Evolutionary conservation across 2,888 invertebrate species (phyloP).

Genomic region (Zootermopsis nevadensis): DNA sequence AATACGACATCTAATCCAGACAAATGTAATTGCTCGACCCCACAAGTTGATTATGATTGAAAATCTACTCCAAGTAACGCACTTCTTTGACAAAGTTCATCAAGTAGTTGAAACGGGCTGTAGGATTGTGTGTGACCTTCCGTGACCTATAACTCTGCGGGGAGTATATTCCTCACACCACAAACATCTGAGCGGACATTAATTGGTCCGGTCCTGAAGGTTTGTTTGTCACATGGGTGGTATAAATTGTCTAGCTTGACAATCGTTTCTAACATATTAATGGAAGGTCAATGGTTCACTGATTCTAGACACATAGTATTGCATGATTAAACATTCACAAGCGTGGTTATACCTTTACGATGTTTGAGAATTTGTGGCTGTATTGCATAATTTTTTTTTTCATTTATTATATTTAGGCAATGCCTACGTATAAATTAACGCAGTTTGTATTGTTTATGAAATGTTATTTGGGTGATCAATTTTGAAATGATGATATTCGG

Average conservation of each 20-base stretch:
- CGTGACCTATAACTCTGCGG: neutral
- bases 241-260: slow-evolving; percentile 17
- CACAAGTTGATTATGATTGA: slow-evolving; percentile 34
- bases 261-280: neutral
- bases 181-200: slow-evolving; percentile 30
- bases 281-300: neutral
- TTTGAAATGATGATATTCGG: too few relatives aligned
- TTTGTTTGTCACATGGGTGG: slow-evolving; percentile 35
- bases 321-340: neutral
- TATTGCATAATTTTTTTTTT: too few relatives aligned
- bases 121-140: slow-evolving; percentile 10
- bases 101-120: slow-evolving; percentile 9
- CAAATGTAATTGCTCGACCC: slow-evolving; percentile 29
- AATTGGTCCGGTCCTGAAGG: slow-evolving; percentile 42
- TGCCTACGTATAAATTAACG: too few relatives aligned
- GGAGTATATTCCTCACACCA: slow-evolving; percentile 14
- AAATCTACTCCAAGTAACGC: neutral
- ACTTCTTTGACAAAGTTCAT: neutral
- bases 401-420: too few relatives aligned
- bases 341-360: neutral
- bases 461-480: too few relatives aligned
- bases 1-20: slow-evolving; percentile 24
- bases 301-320: neutral
- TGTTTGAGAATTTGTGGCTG: neutral
- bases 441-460: too few relatives aligned